Evolutionary conservation across 2,113 vertebrate species (phyloP).

Genomic region (Labrus mixtus): DNA sequence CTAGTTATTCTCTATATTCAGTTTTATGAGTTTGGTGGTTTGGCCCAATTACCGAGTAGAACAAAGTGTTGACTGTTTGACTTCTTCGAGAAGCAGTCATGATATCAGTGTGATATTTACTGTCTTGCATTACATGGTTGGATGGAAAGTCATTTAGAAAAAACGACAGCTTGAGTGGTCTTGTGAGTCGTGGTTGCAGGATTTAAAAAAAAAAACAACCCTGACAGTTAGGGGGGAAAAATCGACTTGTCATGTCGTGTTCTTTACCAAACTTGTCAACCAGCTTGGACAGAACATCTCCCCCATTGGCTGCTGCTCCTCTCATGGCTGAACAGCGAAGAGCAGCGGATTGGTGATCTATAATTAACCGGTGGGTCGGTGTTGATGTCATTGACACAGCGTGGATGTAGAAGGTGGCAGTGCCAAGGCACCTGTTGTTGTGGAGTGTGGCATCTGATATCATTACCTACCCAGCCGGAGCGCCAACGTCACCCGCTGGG

Average conservation of each 20-base stretch:
- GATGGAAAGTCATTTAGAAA: too few relatives aligned
- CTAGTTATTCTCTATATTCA: too few relatives aligned
- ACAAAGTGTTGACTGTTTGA: not conserved
- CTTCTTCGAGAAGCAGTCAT: not conserved
- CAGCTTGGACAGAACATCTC: slow-evolving; percentile 41
- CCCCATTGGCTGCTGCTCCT: slow-evolving; percentile 33
- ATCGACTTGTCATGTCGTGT: slow-evolving; percentile 30
- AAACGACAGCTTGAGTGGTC: too few relatives aligned
- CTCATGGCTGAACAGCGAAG: slow-evolving; percentile 55
- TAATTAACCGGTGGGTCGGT: slow-evolving; percentile 98
- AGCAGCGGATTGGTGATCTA: slow-evolving; percentile 85
- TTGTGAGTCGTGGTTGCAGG: not conserved
- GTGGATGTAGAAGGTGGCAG: slow-evolving; percentile 93
- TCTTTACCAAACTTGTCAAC: slow-evolving; percentile 42
- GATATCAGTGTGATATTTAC: not conserved
- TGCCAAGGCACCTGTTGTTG: slow-evolving; percentile 99
- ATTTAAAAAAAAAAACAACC: not conserved
- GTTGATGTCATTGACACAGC: slow-evolving; percentile 99
- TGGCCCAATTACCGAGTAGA: too few relatives aligned
- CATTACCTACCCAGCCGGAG: slow-evolving; percentile 99
- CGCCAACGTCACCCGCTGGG: slow-evolving; percentile 94
- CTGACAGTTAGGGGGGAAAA: not conserved
- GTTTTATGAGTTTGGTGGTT: too few relatives aligned
- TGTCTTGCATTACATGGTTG: too few relatives aligned
- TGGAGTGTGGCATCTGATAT: slow-evolving; percentile 99